A percentile compares a stretch with the other conserved stretches of the same genome.
These are phyloP conservation scores for Rhopalosiphum maidis DNA, from an alignment of 1,140 invertebrate species.

Conservation along the genomic window DNA sequence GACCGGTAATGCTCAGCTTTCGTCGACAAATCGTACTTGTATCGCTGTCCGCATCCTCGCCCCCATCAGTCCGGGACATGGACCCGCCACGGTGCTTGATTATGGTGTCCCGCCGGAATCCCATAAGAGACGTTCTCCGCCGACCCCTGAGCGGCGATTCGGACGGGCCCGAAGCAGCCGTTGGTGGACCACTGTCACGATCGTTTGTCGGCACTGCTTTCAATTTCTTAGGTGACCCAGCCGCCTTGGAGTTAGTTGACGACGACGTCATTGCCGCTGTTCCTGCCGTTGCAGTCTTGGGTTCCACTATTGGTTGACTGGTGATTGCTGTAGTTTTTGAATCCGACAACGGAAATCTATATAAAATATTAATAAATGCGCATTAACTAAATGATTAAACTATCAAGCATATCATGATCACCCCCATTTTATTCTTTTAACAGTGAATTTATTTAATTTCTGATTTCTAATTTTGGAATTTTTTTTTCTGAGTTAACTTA, in stretches of 20 bases:
- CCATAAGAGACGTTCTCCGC: conserved; percentile 59
- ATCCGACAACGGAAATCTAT: conserved; percentile 33
- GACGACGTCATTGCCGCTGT: neutral
- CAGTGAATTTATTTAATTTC: neutral
- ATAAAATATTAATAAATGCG: neutral
- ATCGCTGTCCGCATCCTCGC: conserved; percentile 61
- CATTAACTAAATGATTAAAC: no score
- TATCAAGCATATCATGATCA: neutral
- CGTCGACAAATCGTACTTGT: conserved; percentile 60
- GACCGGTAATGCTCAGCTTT: conserved; percentile 61
- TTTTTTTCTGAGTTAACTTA: neutral
- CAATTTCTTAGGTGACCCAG: neutral
- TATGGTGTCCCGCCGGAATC: conserved; percentile 7
- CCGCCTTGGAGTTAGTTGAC: neutral
- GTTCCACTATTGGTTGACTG: neutral
- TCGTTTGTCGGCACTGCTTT: conserved; percentile 31
- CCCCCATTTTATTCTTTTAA: no score
- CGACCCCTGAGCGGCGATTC: conserved; percentile 61
- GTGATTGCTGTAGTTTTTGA: neutral
- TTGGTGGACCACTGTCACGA: conserved; percentile 58
- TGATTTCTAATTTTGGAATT: neutral
- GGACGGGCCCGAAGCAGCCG: conserved; percentile 60
- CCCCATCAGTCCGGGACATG: conserved; percentile 59
- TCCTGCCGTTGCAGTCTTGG: neutral
- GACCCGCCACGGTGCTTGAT: conserved; percentile 53